A percentile compares a stretch with the other conserved stretches of the same genome.
Conservation (phyloP, 1,140 invertebrate genomes). For the Drosophila nigrodunni region DNA sequence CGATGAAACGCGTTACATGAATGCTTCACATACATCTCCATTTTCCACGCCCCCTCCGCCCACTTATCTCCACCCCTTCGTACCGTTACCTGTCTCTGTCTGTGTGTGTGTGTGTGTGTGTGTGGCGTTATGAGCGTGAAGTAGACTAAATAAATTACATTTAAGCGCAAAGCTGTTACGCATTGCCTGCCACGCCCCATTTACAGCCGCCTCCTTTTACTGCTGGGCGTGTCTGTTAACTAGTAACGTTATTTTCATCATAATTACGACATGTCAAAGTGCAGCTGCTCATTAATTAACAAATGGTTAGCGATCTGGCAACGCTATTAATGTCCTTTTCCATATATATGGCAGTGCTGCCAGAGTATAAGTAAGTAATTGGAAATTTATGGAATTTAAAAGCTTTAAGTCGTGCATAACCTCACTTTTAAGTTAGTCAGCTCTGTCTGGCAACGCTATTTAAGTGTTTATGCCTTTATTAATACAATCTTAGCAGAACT, state of each 20-base stretch:
- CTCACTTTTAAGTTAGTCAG: too few species aligned
- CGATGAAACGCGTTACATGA: conserved; percentile 73
- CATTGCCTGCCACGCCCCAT: conserved; percentile 40
- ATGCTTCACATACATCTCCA: conserved; percentile 35
- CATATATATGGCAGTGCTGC: not conserved
- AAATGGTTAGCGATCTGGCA: conserved; percentile 19
- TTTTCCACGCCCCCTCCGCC: not conserved
- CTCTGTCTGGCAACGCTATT: too few species aligned
- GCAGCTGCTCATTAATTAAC: conserved; percentile 51
- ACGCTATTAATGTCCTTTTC: not conserved
- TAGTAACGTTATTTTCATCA: conserved; percentile 22
- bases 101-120: conserved; percentile 41
- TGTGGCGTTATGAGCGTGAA: conserved; percentile 77
- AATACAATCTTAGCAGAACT: not conserved
- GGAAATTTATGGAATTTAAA: too few species aligned
- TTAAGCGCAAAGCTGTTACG: conserved; percentile 74
- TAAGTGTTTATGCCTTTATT: too few species aligned
- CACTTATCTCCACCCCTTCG: not conserved
- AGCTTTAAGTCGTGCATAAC: too few species aligned
- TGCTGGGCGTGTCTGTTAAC: conserved; percentile 7
- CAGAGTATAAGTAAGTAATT: not conserved
- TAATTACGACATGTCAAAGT: conserved; percentile 48
- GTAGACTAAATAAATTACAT: conserved; percentile 82
- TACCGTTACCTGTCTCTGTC: not conserved
- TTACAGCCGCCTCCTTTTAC: not conserved